Base-by-base conservation (phyloP, 2,113 vertebrate genomes). In the Capreolus pygargus region DNA sequence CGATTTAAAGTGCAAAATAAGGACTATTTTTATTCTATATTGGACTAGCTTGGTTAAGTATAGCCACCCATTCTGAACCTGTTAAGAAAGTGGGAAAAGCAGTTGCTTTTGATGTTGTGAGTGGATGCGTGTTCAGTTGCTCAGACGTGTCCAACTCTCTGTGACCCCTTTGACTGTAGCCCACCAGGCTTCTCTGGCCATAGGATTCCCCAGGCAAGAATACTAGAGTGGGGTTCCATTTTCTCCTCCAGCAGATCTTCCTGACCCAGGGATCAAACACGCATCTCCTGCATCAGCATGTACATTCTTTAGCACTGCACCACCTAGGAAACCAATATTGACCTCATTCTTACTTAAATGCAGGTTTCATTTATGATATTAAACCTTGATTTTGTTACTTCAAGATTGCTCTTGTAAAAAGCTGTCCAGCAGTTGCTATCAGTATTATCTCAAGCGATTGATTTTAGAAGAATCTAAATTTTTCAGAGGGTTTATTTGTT, bases 1-100 rank as follows among this genome's bases (percentile, higher is more conserved):
- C 50, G 6, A 74, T 85, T 94, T 93, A 58, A 93, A 94, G 61
- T 76, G n/a, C 27, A 95, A 83, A 76, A 50, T 95, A 61, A 39
- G 58, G 85, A 67, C 39, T 70, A 7, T 74, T 81, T 89, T 96
- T 90, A 58, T 86, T 76, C 9, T 61, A 0, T 61, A 9, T 70
- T 93, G 30, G 84, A 70, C 25, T 89, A 74, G n/a, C 11, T 43
- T 82, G 21, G 55, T 58, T 50, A 89, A 81, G 7, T 89, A 25
- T 1, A 91, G 83, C 25, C 54, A 3, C 39, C 13, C n/a, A 10
- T 96, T 70, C 76, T 87, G 55, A 43, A 60, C 9, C 27, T 19
- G 13, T 81, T 89, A 74, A 64, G 57, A 58, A 74, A 52, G 39
- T 57, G 30, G 45, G 43, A 70, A 86, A 67, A 52, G 21, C 25